Base-by-base conservation (phyloP, 2,113 vertebrate genomes). In the Litocranius walleri region DNA sequence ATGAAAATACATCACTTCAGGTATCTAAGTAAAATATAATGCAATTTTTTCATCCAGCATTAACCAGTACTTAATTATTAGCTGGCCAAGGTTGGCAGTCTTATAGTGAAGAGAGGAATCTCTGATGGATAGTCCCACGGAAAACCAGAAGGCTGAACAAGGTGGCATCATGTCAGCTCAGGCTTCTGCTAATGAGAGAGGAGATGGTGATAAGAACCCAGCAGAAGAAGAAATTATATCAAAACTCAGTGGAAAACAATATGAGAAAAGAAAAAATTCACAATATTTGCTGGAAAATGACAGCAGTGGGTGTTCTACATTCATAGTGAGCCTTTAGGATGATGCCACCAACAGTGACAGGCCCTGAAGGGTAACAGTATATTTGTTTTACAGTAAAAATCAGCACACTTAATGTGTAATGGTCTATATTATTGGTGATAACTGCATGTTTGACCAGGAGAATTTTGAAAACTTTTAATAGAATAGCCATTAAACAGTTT, bases 51-150 rank as follows among this genome's bases (percentile, higher is more conserved):
- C 86, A 87, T 74, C 57, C 95, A 91, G 16, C 25, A 56, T 84
- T 93, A 89, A 94, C 88, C 93, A 56, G 80, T 96, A 96, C 91
- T 89, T 95, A 96, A 83, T 94, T 71, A 83, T 85, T 78, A 62
- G 71, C 29, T 81, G 19, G 30, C 40, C 74, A 21, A 90, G 45
- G 17, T 61, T 83, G 33, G 4, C 64, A 54, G 27, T 92, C 61
- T 71, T 77, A 43, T 45, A 88, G 30, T 29, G 30, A 91, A 56
- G 59, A 91, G 48, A 88, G 12, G 3, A 56, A 3, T 71, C 33
- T 71, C 7, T 52, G 13, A 43, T 77, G 56, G 23, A 48, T 2
- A 93, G 77, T 84, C 57, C 54, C 59, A 80, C n/a, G 52, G 57
- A 91, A 97, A 95, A 45, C 2, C 78, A 62, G 33, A 84, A 87